phyloP scores from a whole-genome alignment of 2,888 invertebrate species.

The Dexiosoma caninum region DNA sequence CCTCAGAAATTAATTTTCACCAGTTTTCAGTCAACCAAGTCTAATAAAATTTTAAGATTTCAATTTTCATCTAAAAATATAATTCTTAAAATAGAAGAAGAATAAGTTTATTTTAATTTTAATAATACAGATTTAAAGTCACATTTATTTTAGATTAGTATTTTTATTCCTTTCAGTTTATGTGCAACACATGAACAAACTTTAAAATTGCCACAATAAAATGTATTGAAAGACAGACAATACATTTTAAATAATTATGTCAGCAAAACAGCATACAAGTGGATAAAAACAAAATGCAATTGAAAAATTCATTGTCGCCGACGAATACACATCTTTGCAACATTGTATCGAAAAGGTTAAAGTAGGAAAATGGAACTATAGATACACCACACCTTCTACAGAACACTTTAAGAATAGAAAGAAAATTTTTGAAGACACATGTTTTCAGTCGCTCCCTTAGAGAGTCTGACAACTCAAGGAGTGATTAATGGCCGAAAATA shows the following conservation, averaged over 20 bases:
- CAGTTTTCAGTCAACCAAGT: not conserved
- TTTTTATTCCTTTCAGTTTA: too few relatives aligned
- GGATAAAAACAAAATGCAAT: not conserved
- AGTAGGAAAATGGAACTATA: slow-evolving; percentile 32
- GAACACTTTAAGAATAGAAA: not conserved
- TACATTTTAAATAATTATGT: slow-evolving; percentile 33
- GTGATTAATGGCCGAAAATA: slow-evolving; percentile 38
- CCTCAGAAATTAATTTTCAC: not conserved
- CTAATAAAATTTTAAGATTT: not conserved
- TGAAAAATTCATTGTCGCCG: slow-evolving; percentile 25
- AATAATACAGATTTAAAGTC: too few relatives aligned
- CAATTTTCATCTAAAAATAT: not conserved
- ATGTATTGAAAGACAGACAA: not conserved
- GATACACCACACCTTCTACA: slow-evolving; percentile 17
- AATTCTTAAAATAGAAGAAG: too few relatives aligned
- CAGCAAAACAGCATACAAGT: slow-evolving; percentile 14
- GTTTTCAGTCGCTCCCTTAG: slow-evolving; percentile 20
- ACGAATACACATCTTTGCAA: slow-evolving; percentile 36
- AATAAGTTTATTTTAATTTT: too few relatives aligned
- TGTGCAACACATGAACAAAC: too few relatives aligned
- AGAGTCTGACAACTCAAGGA: slow-evolving; percentile 18
- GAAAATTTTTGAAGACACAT: slow-evolving; percentile 30
- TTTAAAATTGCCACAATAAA: slow-evolving; percentile 13
- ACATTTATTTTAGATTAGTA: too few relatives aligned
- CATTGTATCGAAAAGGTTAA: slow-evolving; percentile 50